Percentiles rank a stretch among this genome's conserved stretches.
These are phyloP conservation scores for Eupithecia inturbata DNA, from an alignment of 2,888 invertebrate species.

Conservation along the genomic window DNA sequence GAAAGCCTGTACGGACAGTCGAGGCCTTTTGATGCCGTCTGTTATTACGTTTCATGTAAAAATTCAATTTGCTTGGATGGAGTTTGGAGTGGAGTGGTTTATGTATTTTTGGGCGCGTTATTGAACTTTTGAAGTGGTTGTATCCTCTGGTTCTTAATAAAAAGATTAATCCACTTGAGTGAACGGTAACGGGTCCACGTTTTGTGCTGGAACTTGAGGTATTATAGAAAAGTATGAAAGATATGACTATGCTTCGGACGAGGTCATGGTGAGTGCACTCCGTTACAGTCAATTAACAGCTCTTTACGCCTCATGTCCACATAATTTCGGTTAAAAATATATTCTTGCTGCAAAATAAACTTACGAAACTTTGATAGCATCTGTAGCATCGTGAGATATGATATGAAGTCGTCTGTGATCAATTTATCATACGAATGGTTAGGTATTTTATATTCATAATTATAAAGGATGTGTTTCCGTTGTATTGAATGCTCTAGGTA, in stretches of 20 bases:
- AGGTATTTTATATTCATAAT: conserved; percentile 8
- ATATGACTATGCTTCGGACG: conserved; percentile 6
- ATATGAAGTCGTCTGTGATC: neutral
- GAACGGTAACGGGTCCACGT: conserved; percentile 27
- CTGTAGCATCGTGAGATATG: neutral
- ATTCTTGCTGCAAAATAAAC: neutral
- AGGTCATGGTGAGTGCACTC: conserved; percentile 17
- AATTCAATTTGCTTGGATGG: conserved; percentile 81
- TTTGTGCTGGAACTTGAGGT: conserved; percentile 4
- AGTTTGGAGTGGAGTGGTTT: conserved; percentile 72
- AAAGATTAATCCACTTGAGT: conserved; percentile 44
- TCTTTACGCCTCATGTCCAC: neutral
- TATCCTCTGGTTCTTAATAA: conserved; percentile 55
- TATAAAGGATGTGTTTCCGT: conserved; percentile 14
- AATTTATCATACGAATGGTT: neutral
- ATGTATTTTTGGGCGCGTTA: conserved; percentile 65
- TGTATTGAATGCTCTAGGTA: conserved; percentile 2
- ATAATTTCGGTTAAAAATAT: neutral
- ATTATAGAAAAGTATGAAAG: neutral
- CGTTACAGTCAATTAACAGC: conserved; percentile 24
- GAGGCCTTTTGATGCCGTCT: conserved; percentile 82
- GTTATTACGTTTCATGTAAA: conserved; percentile 82
- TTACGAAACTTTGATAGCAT: neutral
- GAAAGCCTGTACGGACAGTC: conserved; percentile 80
- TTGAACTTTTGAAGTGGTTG: conserved; percentile 66